Conservation (phyloP, 2,888 invertebrate species). For the Protula sp. region DNA sequence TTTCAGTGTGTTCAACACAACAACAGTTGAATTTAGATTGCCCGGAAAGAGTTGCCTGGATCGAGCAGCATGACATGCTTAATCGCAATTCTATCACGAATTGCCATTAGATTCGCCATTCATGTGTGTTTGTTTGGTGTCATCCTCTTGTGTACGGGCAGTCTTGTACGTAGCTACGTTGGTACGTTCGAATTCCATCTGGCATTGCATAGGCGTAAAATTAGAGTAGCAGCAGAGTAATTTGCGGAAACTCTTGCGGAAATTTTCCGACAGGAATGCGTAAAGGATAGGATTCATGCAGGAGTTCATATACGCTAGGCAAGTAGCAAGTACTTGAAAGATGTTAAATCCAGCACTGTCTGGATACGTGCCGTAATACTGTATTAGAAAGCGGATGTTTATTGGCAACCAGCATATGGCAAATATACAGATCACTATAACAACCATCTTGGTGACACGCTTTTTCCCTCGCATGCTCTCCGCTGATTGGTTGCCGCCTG, state of each 20-base stretch:
- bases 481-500: slow-evolving; percentile 65
- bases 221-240: slow-evolving; percentile 35
- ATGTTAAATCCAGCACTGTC: slow-evolving; percentile 54
- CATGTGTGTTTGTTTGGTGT: not conserved
- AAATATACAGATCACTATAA: slow-evolving; percentile 85
- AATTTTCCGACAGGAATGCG: slow-evolving; percentile 89
- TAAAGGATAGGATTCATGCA: slow-evolving; percentile 93
- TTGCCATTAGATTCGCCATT: too few relatives aligned
- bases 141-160: not conserved
- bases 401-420: slow-evolving; percentile 93
- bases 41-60: too few relatives aligned
- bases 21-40: too few relatives aligned
- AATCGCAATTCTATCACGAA: too few relatives aligned
- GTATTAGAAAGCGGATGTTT: slow-evolving; percentile 66
- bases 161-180: not conserved
- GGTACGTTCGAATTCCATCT: not conserved
- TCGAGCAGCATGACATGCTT: too few relatives aligned
- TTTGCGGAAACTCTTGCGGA: slow-evolving; percentile 75
- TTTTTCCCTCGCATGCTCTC: slow-evolving; percentile 78
- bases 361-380: slow-evolving; percentile 69
- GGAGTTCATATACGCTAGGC: slow-evolving; percentile 80
- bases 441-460: slow-evolving; percentile 85
- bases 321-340: slow-evolving; percentile 47
- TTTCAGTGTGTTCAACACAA: too few relatives aligned
- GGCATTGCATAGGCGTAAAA: not conserved